Evolutionary conservation across 2,113 vertebrate species (phyloP), one percentile per base, ranked within the genome.

Genomic region (Passer domesticus): DNA sequence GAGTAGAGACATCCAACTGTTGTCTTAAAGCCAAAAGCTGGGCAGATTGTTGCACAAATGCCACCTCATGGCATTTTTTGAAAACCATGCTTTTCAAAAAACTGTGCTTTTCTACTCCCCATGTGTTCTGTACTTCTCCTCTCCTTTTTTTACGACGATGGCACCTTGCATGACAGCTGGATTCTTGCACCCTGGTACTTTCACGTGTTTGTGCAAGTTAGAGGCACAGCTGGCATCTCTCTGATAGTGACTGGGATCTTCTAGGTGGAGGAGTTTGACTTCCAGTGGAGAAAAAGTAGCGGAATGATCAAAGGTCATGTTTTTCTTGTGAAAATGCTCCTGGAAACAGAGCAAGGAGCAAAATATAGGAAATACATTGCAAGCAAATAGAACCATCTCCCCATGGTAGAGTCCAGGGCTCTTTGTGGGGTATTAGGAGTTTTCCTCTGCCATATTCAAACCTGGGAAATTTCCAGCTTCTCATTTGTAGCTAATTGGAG

Each of bases 401-500:
- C 62, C 2, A 2, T 0, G 5, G 47, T 63, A 27, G n/a, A 11
- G 31, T 89, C 83, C 41, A 56, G 73, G 69, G 68, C 55, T 2
- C 1, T 84, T 84, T 1, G 1, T 83, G 69, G 75, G 44, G 35
- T 63, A 33, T 89, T 92, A 62, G 64, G 28, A 66, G 24, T 41
- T 83, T 88, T 84, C 13, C 27, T 91, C 49, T 92, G 74, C 81
- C 17, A 2, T 52, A n/a, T 85, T 94, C 56, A 81, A 64, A 68
- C 41, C 49, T 91, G 84, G 79, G 74, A 94, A 55, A 49, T 90
- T 95, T 91, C 75, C 81, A 94, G 5, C 63, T 93, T 82, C 77
- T 97, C 62, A 68, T 80, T 88, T 95, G 44, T 90, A 92, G 70
- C 55, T 88, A 92, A 88, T 60, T 72, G 79, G 68, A 94, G 60